These are phyloP conservation scores for Proteles cristata DNA, from an alignment of 2,113 vertebrate species.

Conservation along the genomic window DNA sequence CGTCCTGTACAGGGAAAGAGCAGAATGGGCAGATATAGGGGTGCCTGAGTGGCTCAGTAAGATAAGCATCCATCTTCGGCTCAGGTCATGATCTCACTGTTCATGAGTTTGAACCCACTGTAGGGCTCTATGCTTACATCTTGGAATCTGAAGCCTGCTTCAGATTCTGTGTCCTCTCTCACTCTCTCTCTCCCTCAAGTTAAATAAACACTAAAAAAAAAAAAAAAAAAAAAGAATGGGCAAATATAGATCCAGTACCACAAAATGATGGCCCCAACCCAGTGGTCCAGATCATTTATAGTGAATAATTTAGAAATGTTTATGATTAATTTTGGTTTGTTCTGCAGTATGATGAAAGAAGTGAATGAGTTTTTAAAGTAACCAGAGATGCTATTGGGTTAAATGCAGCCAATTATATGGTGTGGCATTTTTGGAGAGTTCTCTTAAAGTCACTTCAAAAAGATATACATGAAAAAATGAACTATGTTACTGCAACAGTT, in stretches of 20 bases:
- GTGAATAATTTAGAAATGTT: conserved; percentile 89
- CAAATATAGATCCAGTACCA: conserved; percentile 93
- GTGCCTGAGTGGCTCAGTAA: too few species aligned
- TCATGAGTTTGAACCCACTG: too few species aligned
- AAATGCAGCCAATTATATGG: conserved; percentile 98
- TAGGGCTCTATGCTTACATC: too few species aligned
- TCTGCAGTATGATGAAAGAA: conserved; percentile 94
- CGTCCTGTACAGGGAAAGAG: conserved; percentile 91
- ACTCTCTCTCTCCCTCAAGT: too few species aligned
- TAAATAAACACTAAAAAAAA: too few species aligned
- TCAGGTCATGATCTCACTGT: too few species aligned
- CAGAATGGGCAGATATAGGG: conserved; percentile 92
- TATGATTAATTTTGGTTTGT: conserved; percentile 97
- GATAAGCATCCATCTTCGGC: too few species aligned
- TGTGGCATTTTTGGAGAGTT: conserved; percentile 98
- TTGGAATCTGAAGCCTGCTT: too few species aligned
- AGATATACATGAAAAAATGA: conserved; percentile 94
- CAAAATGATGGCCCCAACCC: conserved; percentile 64
- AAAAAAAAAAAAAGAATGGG: conserved; percentile 88
- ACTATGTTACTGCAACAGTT: conserved; percentile 96
- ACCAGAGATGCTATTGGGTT: conserved; percentile 96
- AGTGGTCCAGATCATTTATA: conserved; percentile 80
- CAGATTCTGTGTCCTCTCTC: too few species aligned
- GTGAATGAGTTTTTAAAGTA: conserved; percentile 94
- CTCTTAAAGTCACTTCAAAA: conserved; percentile 94